Evolutionary conservation across 2,888 invertebrate species (phyloP).

Genomic region (Lamellibrachia columna): DNA sequence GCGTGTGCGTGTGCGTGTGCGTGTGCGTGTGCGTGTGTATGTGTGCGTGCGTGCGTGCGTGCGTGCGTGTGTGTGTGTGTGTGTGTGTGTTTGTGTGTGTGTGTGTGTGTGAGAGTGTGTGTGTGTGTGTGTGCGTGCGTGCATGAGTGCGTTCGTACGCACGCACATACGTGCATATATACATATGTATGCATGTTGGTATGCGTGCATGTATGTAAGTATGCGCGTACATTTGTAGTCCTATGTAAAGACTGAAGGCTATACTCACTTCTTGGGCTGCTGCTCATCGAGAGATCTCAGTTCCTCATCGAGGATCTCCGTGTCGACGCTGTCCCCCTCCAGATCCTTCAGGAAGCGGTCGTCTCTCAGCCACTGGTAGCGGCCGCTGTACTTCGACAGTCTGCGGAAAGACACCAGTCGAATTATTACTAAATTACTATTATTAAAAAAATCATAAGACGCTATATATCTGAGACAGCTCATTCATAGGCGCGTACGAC

Average conservation of each 20-base stretch:
- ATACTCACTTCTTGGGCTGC: constrained; percentile 40
- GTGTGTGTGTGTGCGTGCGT: no score
- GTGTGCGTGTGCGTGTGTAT: no score
- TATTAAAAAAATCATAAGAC: no score
- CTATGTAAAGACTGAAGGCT: not conserved
- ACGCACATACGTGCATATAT: no score
- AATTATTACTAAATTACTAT: no score
- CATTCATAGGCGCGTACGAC: no score
- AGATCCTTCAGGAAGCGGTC: constrained; percentile 43
- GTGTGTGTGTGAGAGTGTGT: not conserved
- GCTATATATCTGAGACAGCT: no score
- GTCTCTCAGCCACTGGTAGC: constrained; percentile 42
- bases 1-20: not conserved
- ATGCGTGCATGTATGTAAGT: no score
- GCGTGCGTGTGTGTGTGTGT: no score
- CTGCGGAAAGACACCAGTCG: constrained; percentile 28
- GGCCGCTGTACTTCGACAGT: constrained; percentile 39
- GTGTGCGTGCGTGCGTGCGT: not conserved
- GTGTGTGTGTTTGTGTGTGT: not conserved
- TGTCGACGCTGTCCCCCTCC: constrained; percentile 46
- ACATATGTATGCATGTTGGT: no score
- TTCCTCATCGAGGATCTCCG: constrained; percentile 46
- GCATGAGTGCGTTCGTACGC: no score
- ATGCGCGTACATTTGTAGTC: no score
- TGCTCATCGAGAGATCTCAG: constrained; percentile 42